Conservation (phyloP, 23 tunicate genomes). For the Ascidia mentula region DNA sequence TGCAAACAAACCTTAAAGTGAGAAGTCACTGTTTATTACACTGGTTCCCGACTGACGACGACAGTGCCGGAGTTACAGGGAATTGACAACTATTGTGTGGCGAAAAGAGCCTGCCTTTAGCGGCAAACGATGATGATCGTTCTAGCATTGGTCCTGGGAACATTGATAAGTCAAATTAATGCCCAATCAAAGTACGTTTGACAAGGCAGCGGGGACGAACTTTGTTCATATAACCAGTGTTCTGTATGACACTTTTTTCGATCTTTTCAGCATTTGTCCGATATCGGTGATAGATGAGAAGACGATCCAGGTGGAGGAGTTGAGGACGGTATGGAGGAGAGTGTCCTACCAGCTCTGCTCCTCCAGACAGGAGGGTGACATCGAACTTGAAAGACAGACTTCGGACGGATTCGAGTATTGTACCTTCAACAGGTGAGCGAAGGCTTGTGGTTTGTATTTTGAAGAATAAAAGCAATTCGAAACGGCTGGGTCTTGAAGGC, state of each 20-base stretch:
- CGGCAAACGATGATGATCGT: background rate
- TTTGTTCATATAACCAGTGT: background rate
- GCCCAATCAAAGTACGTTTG: background rate
- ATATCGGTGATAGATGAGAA: constrained; percentile 7
- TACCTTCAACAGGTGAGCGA: constrained; percentile 60
- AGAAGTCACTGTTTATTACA: too few relatives aligned
- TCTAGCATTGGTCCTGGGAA: background rate
- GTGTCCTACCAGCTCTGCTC: constrained; percentile 44
- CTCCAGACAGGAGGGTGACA: constrained; percentile 27
- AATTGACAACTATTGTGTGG: too few relatives aligned
- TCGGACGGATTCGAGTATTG: constrained; percentile 61
- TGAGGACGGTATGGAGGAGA: constrained; percentile 5
- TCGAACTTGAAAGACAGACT: constrained; percentile 11
- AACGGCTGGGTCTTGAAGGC: constrained; percentile 24
- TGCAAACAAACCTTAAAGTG: background rate
- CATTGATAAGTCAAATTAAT: background rate
- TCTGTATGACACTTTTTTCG: too few relatives aligned
- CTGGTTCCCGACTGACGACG: too few relatives aligned
- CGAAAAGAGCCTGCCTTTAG: background rate
- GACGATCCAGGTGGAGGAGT: constrained; percentile 31
- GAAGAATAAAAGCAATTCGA: background rate
- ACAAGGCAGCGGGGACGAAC: background rate
- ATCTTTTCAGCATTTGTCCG: constrained; percentile 36
- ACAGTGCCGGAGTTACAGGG: too few relatives aligned
- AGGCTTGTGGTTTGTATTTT: background rate